Evolutionary conservation across 2,888 invertebrate genomes (phyloP).

Genomic region (Himalopsyche kuldschensis): DNA sequence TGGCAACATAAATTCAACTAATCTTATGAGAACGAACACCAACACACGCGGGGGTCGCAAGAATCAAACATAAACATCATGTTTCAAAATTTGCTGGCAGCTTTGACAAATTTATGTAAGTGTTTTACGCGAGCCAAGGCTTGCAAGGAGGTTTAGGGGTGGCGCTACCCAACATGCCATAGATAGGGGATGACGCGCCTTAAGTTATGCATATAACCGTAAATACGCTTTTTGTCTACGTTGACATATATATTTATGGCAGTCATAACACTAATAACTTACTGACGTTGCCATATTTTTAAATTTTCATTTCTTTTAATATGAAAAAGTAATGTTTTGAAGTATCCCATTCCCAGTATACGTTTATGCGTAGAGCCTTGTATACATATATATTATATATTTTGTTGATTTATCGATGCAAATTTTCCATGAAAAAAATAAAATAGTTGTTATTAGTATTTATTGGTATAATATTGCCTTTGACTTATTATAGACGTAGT

Average conservation of each 20-base stretch:
- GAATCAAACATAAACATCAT: slow-evolving; percentile 40
- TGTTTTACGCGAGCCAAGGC: slow-evolving; percentile 35
- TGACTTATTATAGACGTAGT: too few species aligned
- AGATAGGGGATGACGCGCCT: neutral
- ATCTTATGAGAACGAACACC: slow-evolving; percentile 5
- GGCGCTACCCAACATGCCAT: neutral
- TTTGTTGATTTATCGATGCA: too few species aligned
- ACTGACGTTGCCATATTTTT: neutral
- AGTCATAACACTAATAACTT: neutral
- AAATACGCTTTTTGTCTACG: neutral
- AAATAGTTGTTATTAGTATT: too few species aligned
- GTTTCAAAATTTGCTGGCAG: slow-evolving; percentile 39
- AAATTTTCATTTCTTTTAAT: neutral
- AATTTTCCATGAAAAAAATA: too few species aligned
- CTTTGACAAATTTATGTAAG: slow-evolving; percentile 40
- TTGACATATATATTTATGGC: neutral
- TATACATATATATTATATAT: too few species aligned
- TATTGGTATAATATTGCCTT: too few species aligned
- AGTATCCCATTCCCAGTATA: too few species aligned
- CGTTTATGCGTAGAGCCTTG: too few species aligned
- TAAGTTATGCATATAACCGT: neutral
- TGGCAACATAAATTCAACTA: neutral
- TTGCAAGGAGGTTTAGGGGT: neutral
- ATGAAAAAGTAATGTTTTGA: neutral
- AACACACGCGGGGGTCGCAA: slow-evolving; percentile 25